Conservation (phyloP, 1,140 invertebrate genomes). For the Propsilocerus akamusi region DNA sequence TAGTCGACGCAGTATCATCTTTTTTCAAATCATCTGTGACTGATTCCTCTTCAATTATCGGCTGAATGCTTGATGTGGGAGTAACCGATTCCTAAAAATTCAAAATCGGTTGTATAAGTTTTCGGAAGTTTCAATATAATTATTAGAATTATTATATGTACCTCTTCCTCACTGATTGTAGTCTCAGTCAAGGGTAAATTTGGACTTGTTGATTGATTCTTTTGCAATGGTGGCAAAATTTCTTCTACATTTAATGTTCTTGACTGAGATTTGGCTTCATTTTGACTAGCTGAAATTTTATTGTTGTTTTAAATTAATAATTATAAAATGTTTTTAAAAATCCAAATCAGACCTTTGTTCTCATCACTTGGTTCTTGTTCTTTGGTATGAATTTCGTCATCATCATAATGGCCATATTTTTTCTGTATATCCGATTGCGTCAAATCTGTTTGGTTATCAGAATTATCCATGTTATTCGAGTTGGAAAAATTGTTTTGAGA, state of each 20-base stretch:
- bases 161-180: neutral
- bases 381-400: too few species aligned
- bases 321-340: too few species aligned
- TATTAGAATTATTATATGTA: neutral
- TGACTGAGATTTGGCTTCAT: neutral
- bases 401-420: too few species aligned
- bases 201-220: slow-evolving; percentile 23
- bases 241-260: neutral
- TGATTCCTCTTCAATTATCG: neutral
- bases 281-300: neutral
- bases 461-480: too few species aligned
- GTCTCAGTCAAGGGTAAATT: slow-evolving; percentile 16
- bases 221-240: slow-evolving; percentile 13
- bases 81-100: neutral
- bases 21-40: neutral
- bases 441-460: too few species aligned
- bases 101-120: neutral
- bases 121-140: neutral
- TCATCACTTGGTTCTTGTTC: too few species aligned
- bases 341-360: too few species aligned
- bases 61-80: neutral
- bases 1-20: neutral
- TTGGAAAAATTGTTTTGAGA: too few species aligned
- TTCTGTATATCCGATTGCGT: too few species aligned
- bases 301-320: too few species aligned